Percentiles rank a stretch among this genome's conserved stretches.
Evolutionary conservation across 2,113 vertebrate species (phyloP).

Genomic region (Varanus komodoensis): DNA sequence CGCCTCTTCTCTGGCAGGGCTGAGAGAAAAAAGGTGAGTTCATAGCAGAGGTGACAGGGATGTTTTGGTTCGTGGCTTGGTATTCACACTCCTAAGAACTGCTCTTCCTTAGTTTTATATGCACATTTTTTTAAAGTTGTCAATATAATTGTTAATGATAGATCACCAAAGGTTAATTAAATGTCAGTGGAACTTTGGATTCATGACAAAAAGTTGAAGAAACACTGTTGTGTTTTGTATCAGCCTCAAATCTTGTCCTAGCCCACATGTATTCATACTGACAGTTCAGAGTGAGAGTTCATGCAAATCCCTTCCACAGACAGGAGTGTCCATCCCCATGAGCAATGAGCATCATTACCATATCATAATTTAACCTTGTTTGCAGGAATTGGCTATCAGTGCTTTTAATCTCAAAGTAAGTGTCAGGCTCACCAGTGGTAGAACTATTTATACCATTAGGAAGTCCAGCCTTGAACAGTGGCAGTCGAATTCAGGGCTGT

Average conservation of each 20-base stretch:
- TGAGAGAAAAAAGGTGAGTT: no score
- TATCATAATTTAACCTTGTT: conserved; percentile 20
- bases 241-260: background rate
- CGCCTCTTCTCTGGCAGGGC: no score
- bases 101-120: no score
- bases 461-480: background rate
- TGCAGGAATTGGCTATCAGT: background rate
- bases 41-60: no score
- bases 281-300: background rate
- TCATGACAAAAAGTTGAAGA: background rate
- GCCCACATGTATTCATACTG: background rate
- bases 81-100: no score
- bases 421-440: background rate
- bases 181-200: background rate
- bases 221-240: background rate
- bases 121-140: no score
- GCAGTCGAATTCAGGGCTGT: background rate
- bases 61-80: no score
- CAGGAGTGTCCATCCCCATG: background rate
- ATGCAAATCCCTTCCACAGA: background rate
- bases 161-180: background rate
- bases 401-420: background rate
- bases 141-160: background rate
- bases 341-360: background rate
- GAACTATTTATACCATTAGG: background rate